Conservation (phyloP, 2,797 vertebrate genomes). For the Petrocephalus schoutedeni region DNA sequence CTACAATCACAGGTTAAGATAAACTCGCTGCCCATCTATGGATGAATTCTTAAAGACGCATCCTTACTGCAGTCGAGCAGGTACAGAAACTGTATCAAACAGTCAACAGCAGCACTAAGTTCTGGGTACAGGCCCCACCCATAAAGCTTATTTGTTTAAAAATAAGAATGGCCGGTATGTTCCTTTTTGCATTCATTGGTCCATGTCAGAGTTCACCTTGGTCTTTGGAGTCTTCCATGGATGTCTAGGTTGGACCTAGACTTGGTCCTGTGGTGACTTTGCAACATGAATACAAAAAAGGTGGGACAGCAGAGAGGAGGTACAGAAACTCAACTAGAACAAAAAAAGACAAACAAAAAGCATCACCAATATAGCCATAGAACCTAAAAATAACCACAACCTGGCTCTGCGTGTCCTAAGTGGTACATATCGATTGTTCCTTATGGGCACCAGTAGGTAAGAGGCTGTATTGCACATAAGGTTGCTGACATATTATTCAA, state of each 20-base stretch:
- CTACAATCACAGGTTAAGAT: not conserved
- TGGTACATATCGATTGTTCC: not conserved
- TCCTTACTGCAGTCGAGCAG: not conserved
- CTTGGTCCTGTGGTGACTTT: not conserved
- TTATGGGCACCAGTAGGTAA: conserved; percentile 1
- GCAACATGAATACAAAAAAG: not conserved
- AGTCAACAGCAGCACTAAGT: conserved; percentile 4
- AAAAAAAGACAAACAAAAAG: not conserved
- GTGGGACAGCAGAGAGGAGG: not conserved
- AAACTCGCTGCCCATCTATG: not conserved
- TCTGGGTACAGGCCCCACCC: not conserved
- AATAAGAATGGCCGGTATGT: not conserved
- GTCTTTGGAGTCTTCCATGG: not conserved
- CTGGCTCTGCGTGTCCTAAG: not conserved
- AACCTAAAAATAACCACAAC: not conserved
- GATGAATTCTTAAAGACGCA: not conserved
- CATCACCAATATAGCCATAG: not conserved
- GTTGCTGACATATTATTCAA: not conserved
- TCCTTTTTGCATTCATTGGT: not conserved
- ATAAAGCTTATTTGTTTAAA: conserved; percentile 3
- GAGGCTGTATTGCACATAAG: not conserved
- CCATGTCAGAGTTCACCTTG: not conserved
- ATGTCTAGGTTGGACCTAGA: not conserved
- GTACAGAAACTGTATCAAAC: not conserved
- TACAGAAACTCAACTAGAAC: not conserved